phyloP scores from a whole-genome alignment of 2,888 invertebrate genomes.

The Helleia helle region DNA sequence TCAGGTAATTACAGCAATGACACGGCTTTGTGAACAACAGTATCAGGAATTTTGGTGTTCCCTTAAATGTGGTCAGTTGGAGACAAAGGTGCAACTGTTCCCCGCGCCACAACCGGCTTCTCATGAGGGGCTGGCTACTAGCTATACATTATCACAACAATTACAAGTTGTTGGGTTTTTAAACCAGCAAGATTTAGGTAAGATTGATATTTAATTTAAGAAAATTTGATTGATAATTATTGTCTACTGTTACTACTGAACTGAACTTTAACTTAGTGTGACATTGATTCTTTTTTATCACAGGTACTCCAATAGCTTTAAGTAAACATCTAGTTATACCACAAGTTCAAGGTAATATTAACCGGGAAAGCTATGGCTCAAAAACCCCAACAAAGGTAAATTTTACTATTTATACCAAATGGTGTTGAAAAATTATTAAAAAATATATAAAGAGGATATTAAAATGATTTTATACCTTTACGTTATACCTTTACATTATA shows the following conservation, averaged over 20 bases:
- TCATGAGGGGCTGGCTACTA: constrained; percentile 76
- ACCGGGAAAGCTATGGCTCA: constrained; percentile 57
- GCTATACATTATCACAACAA: constrained; percentile 77
- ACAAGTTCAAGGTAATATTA: constrained; percentile 63
- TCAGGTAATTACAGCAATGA: constrained; percentile 48
- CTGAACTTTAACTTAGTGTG: neutral
- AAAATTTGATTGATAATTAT: too few species aligned
- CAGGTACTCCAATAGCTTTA: constrained; percentile 90
- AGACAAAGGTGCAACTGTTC: constrained; percentile 55
- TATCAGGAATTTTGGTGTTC: constrained; percentile 62
- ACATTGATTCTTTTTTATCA: neutral
- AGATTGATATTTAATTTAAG: neutral
- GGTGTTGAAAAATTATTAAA: too few species aligned
- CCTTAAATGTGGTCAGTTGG: constrained; percentile 60
- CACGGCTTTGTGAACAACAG: constrained; percentile 57
- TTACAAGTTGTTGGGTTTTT: constrained; percentile 92
- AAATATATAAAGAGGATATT: too few species aligned
- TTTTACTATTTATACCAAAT: too few species aligned
- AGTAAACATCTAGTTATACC: constrained; percentile 93
- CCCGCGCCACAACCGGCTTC: constrained; percentile 70
- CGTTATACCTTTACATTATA: too few species aligned
- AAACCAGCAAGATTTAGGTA: constrained; percentile 86
- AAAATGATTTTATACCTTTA: too few species aligned
- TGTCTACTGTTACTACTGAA: too few species aligned
- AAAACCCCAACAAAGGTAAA: constrained; percentile 58